Conservation (phyloP, 2,113 vertebrate species). For the Carollia perspicillata region DNA sequence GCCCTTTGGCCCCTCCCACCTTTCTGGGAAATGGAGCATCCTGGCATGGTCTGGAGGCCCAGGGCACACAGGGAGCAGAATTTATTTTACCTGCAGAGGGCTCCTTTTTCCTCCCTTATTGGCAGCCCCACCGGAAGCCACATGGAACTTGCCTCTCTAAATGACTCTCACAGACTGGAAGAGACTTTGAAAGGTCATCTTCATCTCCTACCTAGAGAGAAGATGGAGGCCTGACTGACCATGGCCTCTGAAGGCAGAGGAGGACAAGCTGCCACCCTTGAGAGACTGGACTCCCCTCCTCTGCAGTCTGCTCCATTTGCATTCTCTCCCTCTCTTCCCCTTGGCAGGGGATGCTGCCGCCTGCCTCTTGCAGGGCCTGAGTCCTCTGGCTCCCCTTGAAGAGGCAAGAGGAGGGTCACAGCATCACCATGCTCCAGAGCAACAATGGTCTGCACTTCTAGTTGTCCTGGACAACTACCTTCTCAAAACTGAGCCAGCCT, state of each 20-base stretch:
- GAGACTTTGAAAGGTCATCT: background rate
- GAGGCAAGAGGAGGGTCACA: background rate
- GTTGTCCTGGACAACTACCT: background rate
- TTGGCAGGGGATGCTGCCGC: background rate
- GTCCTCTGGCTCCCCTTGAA: conserved; percentile 32
- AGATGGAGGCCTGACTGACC: background rate
- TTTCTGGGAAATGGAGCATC: background rate
- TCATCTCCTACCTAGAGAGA: background rate
- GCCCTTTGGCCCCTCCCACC: background rate
- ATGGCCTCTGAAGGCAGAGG: background rate
- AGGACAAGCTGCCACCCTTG: background rate
- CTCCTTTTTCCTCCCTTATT: too few species aligned
- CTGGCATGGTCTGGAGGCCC: background rate
- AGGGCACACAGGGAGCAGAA: background rate
- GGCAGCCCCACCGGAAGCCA: background rate
- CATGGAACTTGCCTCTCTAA: background rate
- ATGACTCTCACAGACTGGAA: background rate
- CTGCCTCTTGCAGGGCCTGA: background rate
- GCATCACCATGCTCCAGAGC: background rate
- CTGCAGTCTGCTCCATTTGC: background rate
- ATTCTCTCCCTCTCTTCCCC: background rate
- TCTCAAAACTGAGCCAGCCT: background rate
- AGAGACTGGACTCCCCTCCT: background rate
- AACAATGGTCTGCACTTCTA: rapidly evolving
- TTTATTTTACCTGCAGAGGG: background rate